Conservation (phyloP, 2,888 invertebrate genomes). For the Limnephilus rhombicus region DNA sequence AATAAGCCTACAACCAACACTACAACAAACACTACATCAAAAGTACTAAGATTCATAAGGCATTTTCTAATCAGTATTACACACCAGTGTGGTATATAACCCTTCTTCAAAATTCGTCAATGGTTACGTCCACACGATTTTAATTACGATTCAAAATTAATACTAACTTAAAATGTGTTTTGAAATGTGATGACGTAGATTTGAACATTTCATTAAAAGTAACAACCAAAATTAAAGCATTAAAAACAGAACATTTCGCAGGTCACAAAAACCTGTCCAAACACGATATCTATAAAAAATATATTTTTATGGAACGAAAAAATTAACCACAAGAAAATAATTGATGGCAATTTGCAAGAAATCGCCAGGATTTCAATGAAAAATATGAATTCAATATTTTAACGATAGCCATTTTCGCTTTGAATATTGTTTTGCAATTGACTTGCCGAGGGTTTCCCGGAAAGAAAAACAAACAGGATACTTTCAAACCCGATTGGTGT, state of each 20-base stretch:
- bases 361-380: background rate
- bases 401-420: background rate
- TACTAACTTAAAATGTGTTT: too few species aligned
- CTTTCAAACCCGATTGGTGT: background rate
- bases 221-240: background rate
- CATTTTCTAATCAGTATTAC: too few species aligned
- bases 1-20: too few species aligned
- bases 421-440: background rate
- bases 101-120: too few species aligned
- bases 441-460: background rate
- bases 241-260: background rate
- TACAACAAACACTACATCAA: too few species aligned
- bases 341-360: background rate
- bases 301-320: background rate
- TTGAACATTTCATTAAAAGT: background rate
- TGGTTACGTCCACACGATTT: too few species aligned
- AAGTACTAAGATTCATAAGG: too few species aligned
- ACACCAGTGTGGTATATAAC: too few species aligned
- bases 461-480: background rate
- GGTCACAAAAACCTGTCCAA: background rate
- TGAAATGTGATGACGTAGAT: too few species aligned
- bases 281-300: background rate
- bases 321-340: background rate
- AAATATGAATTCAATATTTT: background rate
- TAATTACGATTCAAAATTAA: too few species aligned